phyloP scores from a whole-genome alignment of 37 sponge, comb jelly and placozoan genomes.

The Halisarca cf. caerulea region DNA sequence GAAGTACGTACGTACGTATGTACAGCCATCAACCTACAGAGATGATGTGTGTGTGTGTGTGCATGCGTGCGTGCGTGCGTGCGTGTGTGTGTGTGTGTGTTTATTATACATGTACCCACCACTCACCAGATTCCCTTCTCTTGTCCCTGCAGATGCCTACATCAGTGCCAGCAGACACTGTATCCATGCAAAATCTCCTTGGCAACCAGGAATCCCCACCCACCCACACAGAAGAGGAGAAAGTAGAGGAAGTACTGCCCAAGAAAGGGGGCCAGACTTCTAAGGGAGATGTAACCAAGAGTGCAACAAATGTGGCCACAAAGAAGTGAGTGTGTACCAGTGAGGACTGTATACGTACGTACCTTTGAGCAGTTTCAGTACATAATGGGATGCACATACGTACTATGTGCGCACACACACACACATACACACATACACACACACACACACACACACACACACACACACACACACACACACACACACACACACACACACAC shows the following conservation, averaged over 20 bases:
- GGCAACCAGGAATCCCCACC: neutral
- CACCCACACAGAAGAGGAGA: too few species aligned
- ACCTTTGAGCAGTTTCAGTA: too few species aligned
- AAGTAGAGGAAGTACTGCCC: neutral
- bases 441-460: too few species aligned
- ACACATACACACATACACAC: too few species aligned
- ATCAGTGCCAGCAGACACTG: neutral
- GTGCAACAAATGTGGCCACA: neutral
- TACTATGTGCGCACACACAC: too few species aligned
- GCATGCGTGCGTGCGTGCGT: neutral
- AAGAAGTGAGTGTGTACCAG: constrained; percentile 13
- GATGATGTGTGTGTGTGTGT: neutral
- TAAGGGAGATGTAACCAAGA: neutral
- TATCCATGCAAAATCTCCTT: constrained; percentile 16
- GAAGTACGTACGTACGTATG: constrained; percentile 35
- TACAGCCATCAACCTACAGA: neutral
- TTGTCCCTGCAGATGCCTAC: neutral
- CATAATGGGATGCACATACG: neutral
- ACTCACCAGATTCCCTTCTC: neutral
- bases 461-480: too few species aligned
- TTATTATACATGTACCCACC: neutral
- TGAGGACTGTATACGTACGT: too few species aligned
- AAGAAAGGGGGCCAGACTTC: neutral
- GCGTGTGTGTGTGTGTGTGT: neutral
- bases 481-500: too few species aligned